Base-by-base conservation (phyloP, 2,113 vertebrate species). In the Callipepla californica region DNA sequence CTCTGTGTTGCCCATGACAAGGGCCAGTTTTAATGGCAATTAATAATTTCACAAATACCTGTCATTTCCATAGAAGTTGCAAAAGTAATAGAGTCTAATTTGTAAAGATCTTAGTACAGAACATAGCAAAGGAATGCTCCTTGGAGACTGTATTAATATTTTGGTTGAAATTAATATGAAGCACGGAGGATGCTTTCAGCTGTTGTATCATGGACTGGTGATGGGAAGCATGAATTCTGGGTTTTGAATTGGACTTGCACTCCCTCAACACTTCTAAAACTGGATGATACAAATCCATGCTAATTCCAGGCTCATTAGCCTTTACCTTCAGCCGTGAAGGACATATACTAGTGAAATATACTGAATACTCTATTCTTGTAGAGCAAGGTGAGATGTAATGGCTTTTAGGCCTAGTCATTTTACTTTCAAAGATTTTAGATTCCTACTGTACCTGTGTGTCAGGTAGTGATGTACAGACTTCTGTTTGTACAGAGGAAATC, bases 251-350 rank as follows among this genome's bases (percentile, higher is more conserved):
- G 34, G 81, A 68, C 9, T 51, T 16, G 69, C 38, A 92, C 72
- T 94, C 85, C 80, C 92, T 91, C 55, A 77, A 70, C 72, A 74
- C n/a, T 86, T 92, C 93, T 80, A 83, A 92, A 94, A 84, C n/a
- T 45, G 34, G 66, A 45, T 91, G 65, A 78, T 88, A 50, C 63
- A 89, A 83, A 94, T 91, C 78, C 89, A 75, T 87, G 79, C 32
- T 91, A 92, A 96, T 95, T 94, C 61, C 42, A 91, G 61, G 11
- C 72, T 86, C 80, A 84, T 92, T 94, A 93, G 83, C 63, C 62
- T 93, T 89, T 79, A 73, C 88, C 48, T 97, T 84, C 68, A 81
- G 81, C 69, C 75, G 68, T 96, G 84, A 93, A 94, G 94, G 91
- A 83, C 61, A 48, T 58, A 38, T 36, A 28, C 63, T 15, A 65